A percentile compares a stretch with the other conserved stretches of the same genome.
Conservation (phyloP, 2,888 invertebrate genomes). For the Acanthopleura granulata region DNA sequence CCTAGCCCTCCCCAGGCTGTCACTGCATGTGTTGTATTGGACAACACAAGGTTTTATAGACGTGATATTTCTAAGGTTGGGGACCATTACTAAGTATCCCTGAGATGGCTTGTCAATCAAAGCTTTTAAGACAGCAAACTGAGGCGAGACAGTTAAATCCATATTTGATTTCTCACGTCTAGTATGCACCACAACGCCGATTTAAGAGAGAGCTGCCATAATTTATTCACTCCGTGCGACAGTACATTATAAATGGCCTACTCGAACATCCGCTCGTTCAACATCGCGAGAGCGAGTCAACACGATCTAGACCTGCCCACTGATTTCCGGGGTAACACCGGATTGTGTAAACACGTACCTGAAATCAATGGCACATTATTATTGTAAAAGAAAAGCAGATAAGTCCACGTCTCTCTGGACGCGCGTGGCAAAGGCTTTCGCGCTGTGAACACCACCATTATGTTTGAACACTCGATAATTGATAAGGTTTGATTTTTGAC, state of each 20-base stretch:
- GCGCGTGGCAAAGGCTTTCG: neutral
- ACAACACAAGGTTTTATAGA: too few species aligned
- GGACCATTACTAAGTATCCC: too few species aligned
- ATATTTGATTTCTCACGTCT: constrained; percentile 1
- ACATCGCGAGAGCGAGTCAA: neutral
- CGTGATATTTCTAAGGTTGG: too few species aligned
- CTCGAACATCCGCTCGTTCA: neutral
- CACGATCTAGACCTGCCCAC: neutral
- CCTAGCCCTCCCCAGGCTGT: too few species aligned
- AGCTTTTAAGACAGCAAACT: too few species aligned
- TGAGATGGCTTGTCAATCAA: too few species aligned
- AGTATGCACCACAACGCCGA: neutral
- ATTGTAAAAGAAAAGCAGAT: neutral
- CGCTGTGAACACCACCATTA: too few species aligned
- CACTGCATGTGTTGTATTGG: too few species aligned
- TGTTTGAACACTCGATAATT: too few species aligned
- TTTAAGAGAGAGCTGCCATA: neutral
- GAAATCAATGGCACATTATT: constrained; percentile 16
- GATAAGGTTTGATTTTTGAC: too few species aligned
- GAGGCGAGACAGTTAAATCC: neutral
- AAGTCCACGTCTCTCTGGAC: neutral
- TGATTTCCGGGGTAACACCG: neutral
- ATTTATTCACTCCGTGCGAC: constrained; percentile 5
- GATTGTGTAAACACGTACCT: neutral
- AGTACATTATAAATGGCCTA: neutral